These are phyloP conservation scores for Mesaphorura yosii DNA, from an alignment of 1,140 invertebrate genomes.

Conservation along the genomic window DNA sequence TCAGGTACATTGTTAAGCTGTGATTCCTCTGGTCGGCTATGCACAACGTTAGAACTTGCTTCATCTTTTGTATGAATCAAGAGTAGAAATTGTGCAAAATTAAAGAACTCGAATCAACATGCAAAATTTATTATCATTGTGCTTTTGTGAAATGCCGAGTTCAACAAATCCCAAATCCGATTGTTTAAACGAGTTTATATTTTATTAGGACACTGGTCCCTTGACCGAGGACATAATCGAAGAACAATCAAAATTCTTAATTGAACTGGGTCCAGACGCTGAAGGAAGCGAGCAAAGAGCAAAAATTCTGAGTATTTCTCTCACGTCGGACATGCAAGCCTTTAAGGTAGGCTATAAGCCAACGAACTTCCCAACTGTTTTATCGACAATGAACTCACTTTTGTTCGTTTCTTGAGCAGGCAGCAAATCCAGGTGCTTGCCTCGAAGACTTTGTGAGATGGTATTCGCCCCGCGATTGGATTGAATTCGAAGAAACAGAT, in stretches of 20 bases:
- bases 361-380: neutral
- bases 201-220: constrained; percentile 68
- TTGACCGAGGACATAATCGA: constrained; percentile 95
- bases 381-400: neutral
- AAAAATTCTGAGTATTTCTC: constrained; percentile 84
- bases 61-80: neutral
- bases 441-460: constrained; percentile 94
- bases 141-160: neutral
- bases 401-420: constrained; percentile 40
- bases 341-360: constrained; percentile 59
- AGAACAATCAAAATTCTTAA: constrained; percentile 80
- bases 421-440: constrained; percentile 84
- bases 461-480: constrained; percentile 95
- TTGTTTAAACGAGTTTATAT: neutral
- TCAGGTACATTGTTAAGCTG: constrained; percentile 44
- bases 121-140: no score
- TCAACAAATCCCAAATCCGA: neutral
- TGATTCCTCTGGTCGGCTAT: no score
- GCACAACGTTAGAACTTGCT: no score
- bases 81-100: no score
- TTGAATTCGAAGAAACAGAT: constrained; percentile 43
- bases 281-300: constrained; percentile 72
- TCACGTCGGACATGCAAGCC: constrained; percentile 95
- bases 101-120: no score
- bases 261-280: constrained; percentile 70